Evolutionary conservation across 1,140 invertebrate genomes (phyloP).

Genomic region (Agrilus planipennis): DNA sequence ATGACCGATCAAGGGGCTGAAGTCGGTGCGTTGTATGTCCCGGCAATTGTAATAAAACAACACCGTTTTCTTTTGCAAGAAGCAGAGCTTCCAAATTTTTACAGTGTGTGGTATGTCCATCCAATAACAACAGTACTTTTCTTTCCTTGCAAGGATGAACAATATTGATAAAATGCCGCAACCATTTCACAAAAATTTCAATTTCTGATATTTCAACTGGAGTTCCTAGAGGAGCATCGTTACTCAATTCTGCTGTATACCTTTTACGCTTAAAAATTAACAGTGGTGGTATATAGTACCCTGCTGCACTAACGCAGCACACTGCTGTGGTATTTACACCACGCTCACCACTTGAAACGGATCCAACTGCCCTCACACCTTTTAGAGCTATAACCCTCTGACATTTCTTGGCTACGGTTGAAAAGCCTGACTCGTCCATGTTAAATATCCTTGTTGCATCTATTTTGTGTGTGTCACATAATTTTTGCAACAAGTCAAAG

Average conservation of each 20-base stretch:
- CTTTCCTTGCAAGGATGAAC: conserved; percentile 16
- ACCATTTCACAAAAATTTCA: conserved; percentile 22
- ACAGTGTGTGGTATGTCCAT: conserved; percentile 22
- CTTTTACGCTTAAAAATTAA: conserved; percentile 14
- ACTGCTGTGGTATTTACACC: conserved; percentile 34
- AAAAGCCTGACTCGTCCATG: conserved; percentile 8
- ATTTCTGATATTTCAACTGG: neutral
- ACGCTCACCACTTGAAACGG: conserved; percentile 33
- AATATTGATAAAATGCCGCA: conserved; percentile 21
- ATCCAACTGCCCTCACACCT: conserved; percentile 31
- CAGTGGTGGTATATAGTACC: conserved; percentile 20
- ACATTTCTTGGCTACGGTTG: conserved; percentile 7
- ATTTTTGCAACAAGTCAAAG: conserved; percentile 9
- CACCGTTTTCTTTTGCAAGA: conserved; percentile 15
- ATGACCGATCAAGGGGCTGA: conserved; percentile 28
- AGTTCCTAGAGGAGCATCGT: conserved; percentile 5
- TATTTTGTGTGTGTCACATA: conserved; percentile 1
- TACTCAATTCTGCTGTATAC: neutral
- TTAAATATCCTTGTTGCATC: conserved; percentile 10
- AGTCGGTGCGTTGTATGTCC: conserved; percentile 31
- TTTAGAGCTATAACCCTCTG: conserved; percentile 13
- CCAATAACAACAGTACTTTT: conserved; percentile 20
- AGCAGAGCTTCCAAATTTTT: conserved; percentile 21
- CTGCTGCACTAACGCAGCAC: conserved; percentile 18
- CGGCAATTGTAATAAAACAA: conserved; percentile 25